Percentiles rank a stretch among this genome's conserved stretches.
phyloP scores from a whole-genome alignment of 2,888 invertebrate genomes.

The Mechanitis mazaeus region DNA sequence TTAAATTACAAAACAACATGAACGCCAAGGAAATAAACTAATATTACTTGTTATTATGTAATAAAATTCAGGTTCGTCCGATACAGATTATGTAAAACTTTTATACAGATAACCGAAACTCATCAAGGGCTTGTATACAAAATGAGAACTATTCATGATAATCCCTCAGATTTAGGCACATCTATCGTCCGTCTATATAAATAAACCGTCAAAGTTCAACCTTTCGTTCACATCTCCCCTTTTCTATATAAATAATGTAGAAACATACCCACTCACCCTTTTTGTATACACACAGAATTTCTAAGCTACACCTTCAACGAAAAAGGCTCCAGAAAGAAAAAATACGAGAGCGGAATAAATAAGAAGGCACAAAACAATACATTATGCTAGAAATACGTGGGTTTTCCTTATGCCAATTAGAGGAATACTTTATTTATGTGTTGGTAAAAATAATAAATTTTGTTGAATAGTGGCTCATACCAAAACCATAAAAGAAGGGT shows the following conservation, averaged over 20 bases:
- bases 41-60: no score
- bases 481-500: background rate
- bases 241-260: slow-evolving; percentile 33
- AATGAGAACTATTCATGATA: slow-evolving; percentile 6
- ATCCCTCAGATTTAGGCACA: slow-evolving; percentile 9
- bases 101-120: background rate
- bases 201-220: slow-evolving; percentile 14
- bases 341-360: slow-evolving; percentile 52
- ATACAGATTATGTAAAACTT: background rate
- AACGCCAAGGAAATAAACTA: no score
- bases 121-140: slow-evolving; percentile 1
- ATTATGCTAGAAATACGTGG: slow-evolving; percentile 34
- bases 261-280: slow-evolving; percentile 23
- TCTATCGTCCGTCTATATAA: slow-evolving; percentile 13
- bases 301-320: slow-evolving; percentile 31
- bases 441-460: slow-evolving; percentile 8
- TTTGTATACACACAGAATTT: slow-evolving; percentile 29
- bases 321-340: slow-evolving; percentile 37
- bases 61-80: background rate
- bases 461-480: background rate
- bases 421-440: slow-evolving; percentile 19
- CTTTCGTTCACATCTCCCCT: slow-evolving; percentile 10
- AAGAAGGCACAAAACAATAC: slow-evolving; percentile 48
- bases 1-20: no score
- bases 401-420: slow-evolving; percentile 21